Base-by-base conservation (phyloP, 2,888 invertebrate genomes). In the Plusia festucae region DNA sequence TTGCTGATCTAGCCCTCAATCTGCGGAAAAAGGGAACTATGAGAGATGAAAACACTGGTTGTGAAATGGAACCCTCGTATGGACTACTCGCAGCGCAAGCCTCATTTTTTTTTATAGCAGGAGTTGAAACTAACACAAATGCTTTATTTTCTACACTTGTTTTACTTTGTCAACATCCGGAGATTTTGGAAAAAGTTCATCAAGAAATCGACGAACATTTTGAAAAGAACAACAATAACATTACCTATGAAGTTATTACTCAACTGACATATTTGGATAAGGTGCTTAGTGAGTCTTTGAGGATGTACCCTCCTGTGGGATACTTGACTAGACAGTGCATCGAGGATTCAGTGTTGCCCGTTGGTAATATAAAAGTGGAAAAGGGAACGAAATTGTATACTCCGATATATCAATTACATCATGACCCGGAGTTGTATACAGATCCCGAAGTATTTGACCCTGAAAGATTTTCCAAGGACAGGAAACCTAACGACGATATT, bases 391-490 rank as follows among this genome's bases (percentile, higher is more conserved):
- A 79, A 20, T 78, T 94, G 4, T 78, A 84, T 18, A 82, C 87
- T 2, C 90, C 94, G 0, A 74, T 92, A 34, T 90, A 81, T 54
- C 86, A 89, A 20, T 73, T 91, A 13, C 95, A 95, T 65, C 85
- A 88, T 51, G 94, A 95, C 72, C 87, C 92, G 0, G 78, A 90
- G 49, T 87, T 89, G 61, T 94, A 88, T 73, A 85, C 91, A 0
- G 79, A 95, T 16, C 95, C 95, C 0, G 86, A 92, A 27, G 84
- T 85, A 1, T 95, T 94, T 78, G 86, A 92, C 65, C 94, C 94
- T 0, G 92, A 95, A 8, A 84, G 93, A 65, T 91, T 92, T 72
- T 74, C 83, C 4, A 77, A 83, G 0, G 88, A 88, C 24, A 63
- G 65, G 2, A 73, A 76, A 34, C 68, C 84, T 0, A 79, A 73